Conservation (phyloP, 1,140 invertebrate species). For the Metopolophium dirhodum region DNA sequence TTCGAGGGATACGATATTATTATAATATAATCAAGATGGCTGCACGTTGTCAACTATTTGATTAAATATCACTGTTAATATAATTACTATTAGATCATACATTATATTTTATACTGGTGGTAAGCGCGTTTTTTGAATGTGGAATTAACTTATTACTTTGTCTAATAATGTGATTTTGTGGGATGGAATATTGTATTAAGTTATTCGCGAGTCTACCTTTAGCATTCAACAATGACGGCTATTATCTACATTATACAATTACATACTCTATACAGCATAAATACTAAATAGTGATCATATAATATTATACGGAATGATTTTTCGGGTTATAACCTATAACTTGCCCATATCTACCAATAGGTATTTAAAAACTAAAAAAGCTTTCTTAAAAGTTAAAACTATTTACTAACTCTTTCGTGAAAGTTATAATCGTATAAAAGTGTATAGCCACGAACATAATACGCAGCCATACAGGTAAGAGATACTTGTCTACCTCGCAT, state of each 20-base stretch:
- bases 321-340: too few relatives aligned
- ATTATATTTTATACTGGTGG: neutral
- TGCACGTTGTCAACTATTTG: too few relatives aligned
- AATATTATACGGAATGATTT: too few relatives aligned
- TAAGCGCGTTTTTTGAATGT: neutral
- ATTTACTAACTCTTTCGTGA: too few relatives aligned
- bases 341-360: too few relatives aligned
- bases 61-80: neutral
- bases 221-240: neutral
- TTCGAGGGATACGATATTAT: neutral
- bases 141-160: neutral
- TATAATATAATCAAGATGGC: neutral
- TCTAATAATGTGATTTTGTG: neutral
- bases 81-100: neutral
- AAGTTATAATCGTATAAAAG: too few relatives aligned
- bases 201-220: neutral
- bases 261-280: neutral
- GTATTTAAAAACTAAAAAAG: too few relatives aligned
- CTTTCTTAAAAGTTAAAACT: too few relatives aligned
- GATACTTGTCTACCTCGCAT: too few relatives aligned
- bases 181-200: neutral
- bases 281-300: neutral
- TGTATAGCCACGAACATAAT: too few relatives aligned
- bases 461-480: too few relatives aligned
- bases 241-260: too few relatives aligned